Evolutionary conservation across 2,113 vertebrate genomes (phyloP).

Genomic region (Halcyon senegalensis): DNA sequence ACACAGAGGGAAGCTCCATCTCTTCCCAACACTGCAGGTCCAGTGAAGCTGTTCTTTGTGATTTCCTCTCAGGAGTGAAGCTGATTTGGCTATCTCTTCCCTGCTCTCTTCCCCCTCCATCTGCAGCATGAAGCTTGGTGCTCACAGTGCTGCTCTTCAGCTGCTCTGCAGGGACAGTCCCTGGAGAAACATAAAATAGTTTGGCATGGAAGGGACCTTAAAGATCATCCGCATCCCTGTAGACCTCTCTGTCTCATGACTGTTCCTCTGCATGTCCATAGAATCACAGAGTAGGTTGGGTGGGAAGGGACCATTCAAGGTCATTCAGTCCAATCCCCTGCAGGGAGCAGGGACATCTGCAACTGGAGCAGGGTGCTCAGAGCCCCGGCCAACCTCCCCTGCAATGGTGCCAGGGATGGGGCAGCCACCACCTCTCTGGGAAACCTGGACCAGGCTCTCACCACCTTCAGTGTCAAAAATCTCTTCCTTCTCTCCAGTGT

Average conservation of each 20-base stretch:
- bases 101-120: not conserved
- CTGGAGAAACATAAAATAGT: not conserved
- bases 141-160: not conserved
- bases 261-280: not conserved
- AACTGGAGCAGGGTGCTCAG: not conserved
- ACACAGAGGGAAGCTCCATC: not conserved
- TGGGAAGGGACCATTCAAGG: not conserved
- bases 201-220: not conserved
- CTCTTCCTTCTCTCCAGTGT: no score
- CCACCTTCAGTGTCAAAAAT: not conserved
- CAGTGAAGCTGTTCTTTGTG: not conserved
- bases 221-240: not conserved
- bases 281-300: no score
- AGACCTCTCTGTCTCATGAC: not conserved
- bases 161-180: not conserved
- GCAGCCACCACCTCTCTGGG: not conserved
- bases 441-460: not conserved
- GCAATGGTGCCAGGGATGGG: not conserved
- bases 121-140: not conserved
- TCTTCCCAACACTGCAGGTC: rapidly evolving
- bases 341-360: not conserved
- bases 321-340: not conserved
- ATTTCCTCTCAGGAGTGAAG: not conserved
- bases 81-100: not conserved
- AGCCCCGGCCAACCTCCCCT: not conserved